Base-by-base conservation (phyloP, 2,113 vertebrate species). In the Solea senegalensis region DNA sequence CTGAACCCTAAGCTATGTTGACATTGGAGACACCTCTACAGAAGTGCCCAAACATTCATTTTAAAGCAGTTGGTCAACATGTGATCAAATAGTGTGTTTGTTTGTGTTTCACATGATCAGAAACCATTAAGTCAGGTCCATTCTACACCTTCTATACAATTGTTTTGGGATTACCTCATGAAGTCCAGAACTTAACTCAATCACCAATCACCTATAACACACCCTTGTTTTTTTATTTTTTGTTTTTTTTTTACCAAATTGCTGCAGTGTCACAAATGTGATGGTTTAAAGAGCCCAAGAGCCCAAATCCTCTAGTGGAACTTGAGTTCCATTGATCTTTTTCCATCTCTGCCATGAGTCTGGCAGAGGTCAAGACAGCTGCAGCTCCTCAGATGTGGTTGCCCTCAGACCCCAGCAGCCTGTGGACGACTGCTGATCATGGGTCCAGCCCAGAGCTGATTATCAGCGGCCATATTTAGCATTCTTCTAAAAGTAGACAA, bases 401-500 rank as follows among this genome's bases (percentile, higher is more conserved):
- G 45, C 64, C 80, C 80, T 51, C 72, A 65, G 52, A 79, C 74
- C 83, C 76, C 66, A 12, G 0, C 44, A 72, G 58, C 52, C 62
- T 65, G 13, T 11, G 40, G 70, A 14, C 69, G 26, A 53, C 60
- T 39, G 67, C 65, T 53, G 71, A 56, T 65, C 28, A 8, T 39
- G 66, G 60, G 26, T 71, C 62, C 57, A 11, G 58, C 63, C 69
- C 62, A 59, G 56, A 74, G 65, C 54, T 54, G 61, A 77, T 76
- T 58, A 65, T 55, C 65, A 63, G 65, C 40, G 15, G 70, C 88
- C 83, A 81, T 81, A 65, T 87, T 86, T 89, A 87, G 75, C 69
- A 73, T 88, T 88, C 72, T 83, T 79, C 81, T 71, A 74, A 86
- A 87, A 82, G 80, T 70, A 69, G 76, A 69, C 39, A 0, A 65